Percentiles rank a stretch among this genome's conserved stretches.
phyloP scores from a whole-genome alignment of 2,888 invertebrate genomes.

The Heptascelio sp. region DNA sequence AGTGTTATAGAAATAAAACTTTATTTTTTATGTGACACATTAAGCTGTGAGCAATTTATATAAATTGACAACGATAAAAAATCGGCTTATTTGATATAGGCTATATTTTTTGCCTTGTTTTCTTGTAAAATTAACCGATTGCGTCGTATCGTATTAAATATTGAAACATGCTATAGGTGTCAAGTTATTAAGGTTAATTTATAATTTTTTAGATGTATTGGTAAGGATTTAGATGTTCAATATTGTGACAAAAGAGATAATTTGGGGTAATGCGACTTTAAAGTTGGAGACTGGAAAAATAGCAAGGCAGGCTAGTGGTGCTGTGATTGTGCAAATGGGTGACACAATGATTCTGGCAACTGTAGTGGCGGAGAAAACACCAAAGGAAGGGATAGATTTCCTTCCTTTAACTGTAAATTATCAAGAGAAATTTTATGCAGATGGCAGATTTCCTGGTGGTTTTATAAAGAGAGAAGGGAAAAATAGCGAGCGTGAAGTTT shows the following conservation, averaged over 20 bases:
- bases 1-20: too few relatives aligned
- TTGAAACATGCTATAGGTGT: too few relatives aligned
- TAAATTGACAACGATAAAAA: too few relatives aligned
- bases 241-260: slow-evolving; percentile 42
- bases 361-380: slow-evolving; percentile 30
- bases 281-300: slow-evolving; percentile 45
- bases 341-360: slow-evolving; percentile 37
- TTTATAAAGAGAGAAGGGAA: slow-evolving; percentile 49
- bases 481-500: slow-evolving; percentile 35
- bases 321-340: slow-evolving; percentile 39
- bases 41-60: too few relatives aligned
- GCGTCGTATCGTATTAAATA: too few relatives aligned
- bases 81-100: too few relatives aligned
- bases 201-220: too few relatives aligned
- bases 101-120: too few relatives aligned
- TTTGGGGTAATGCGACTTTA: slow-evolving; percentile 38
- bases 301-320: slow-evolving; percentile 46
- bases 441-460: slow-evolving; percentile 38
- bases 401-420: slow-evolving; percentile 42
- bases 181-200: too few relatives aligned
- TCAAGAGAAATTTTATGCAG: slow-evolving; percentile 36
- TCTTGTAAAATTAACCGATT: too few relatives aligned
- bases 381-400: slow-evolving; percentile 39
- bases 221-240: slow-evolving; percentile 47
- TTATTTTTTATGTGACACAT: too few relatives aligned